Base-by-base conservation (phyloP, 2,888 invertebrate species). In the Eurois occulta region DNA sequence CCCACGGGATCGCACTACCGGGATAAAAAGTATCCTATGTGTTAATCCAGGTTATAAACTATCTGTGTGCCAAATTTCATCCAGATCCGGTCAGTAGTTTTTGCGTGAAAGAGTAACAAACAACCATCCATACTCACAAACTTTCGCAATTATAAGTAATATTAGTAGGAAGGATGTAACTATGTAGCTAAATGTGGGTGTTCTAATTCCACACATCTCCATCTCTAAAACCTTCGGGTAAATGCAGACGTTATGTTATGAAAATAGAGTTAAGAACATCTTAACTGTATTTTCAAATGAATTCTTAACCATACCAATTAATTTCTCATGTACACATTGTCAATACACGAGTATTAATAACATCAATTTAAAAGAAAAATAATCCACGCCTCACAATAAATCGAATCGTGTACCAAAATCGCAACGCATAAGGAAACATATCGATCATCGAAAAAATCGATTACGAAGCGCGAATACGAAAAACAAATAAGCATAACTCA, bases 401-500 rank as follows among this genome's bases (percentile, higher is more conserved):
- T 91, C 89, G 90, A 91, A 90, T 89, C 82, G 83, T 86, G 87
- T 87, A 78, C 77, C 75, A 76, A 81, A 87, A 89, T 90, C 83
- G 79, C 74, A 81, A 85, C 77, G 72, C 85, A 87, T 87, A 87
- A 87, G 86, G 74, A 81, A 72, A 83, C 77, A 52, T 84, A 88
- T 89, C 82, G 88, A 88, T 90, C 90, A 86, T 87, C 83, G 55
- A 83, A 90, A 87, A 90, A 91, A 89, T 78, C 91, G 91, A 91
- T 91, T 90, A 90, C 74, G 70, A 84, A 80, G 81, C 83, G 90
- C 89, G 90, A 90, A 89, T 89, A 87, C 90, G 90, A 92, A 94
- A 95, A 95, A 94, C 95, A 96, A 96, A 96, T 95, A 95, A 95
- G 90, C 93, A 94, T 94, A 94, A 95, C 92, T 95, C 94, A 94